Conservation (phyloP, 1,140 invertebrate species). For the Drosophila rhopaloa region DNA sequence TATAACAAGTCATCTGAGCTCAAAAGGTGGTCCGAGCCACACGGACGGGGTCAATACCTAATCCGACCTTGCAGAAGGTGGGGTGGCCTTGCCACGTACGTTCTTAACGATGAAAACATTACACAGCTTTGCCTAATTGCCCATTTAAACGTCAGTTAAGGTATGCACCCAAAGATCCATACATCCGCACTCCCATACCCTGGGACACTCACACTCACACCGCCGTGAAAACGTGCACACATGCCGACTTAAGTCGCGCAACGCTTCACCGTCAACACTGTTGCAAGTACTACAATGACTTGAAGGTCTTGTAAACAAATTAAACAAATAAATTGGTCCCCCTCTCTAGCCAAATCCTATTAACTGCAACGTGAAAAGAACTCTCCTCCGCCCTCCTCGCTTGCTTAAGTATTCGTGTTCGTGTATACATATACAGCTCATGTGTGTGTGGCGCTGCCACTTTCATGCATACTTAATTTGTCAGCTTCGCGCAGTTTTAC, state of each 20-base stretch:
- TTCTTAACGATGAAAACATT: constrained; percentile 59
- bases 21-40: not conserved
- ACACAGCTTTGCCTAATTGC: constrained; percentile 74
- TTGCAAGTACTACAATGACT: constrained; percentile 50
- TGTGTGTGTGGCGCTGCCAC: constrained; percentile 18
- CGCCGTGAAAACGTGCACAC: constrained; percentile 3
- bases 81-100: constrained; percentile 9
- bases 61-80: not conserved
- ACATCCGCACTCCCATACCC: not conserved
- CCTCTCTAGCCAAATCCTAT: constrained; percentile 69
- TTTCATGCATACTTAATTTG: constrained; percentile 81
- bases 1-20: not conserved
- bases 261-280: constrained; percentile 21
- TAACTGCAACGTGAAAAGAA: constrained; percentile 62
- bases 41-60: not conserved
- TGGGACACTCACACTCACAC: not conserved
- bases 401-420: not conserved
- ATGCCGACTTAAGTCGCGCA: not conserved
- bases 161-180: constrained; percentile 14
- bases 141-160: constrained; percentile 60
- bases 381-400: not conserved
- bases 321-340: constrained; percentile 79
- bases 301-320: constrained; percentile 66
- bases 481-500: constrained; percentile 63
- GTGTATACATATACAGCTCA: not conserved